phyloP scores from a whole-genome alignment of 2,113 vertebrate species.

The Stegastes partitus region DNA sequence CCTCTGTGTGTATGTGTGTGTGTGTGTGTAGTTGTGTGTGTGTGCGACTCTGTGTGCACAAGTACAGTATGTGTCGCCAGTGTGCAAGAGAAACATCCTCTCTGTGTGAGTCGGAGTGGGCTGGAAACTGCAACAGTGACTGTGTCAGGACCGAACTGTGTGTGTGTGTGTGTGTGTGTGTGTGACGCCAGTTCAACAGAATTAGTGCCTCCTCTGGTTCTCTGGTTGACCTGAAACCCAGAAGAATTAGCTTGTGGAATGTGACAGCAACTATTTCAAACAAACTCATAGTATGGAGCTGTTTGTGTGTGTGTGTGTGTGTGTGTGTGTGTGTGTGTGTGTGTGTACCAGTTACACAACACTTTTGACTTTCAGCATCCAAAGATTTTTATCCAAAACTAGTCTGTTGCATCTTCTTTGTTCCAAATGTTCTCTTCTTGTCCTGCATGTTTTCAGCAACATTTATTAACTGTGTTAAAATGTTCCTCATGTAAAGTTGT shows the following conservation, averaged over 20 bases:
- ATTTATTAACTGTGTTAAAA: too few species aligned
- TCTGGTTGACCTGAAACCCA: slow-evolving; percentile 49
- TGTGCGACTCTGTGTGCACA: slow-evolving; percentile 23
- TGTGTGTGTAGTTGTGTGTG: slow-evolving; percentile 9
- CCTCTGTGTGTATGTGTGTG: slow-evolving; percentile 24
- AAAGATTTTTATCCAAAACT: too few species aligned
- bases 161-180: slow-evolving; percentile 22
- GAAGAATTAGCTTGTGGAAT: slow-evolving; percentile 72
- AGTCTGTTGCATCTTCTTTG: too few species aligned
- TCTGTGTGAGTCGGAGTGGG: not conserved
- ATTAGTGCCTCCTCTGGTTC: slow-evolving; percentile 63
- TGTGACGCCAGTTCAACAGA: slow-evolving; percentile 34
- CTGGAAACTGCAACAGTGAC: not conserved
- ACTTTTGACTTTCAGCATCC: too few species aligned
- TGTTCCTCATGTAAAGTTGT: too few species aligned
- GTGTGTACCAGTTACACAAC: too few species aligned
- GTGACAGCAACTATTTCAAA: slow-evolving; percentile 75
- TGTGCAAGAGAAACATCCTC: slow-evolving; percentile 30
- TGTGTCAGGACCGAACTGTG: slow-evolving; percentile 7
- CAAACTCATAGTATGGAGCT: slow-evolving; percentile 34
- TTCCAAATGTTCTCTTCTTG: too few species aligned
- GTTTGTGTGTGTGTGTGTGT: slow-evolving; percentile 18
- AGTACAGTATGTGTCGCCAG: slow-evolving; percentile 26
- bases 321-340: slow-evolving; percentile 1
- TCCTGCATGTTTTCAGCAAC: too few species aligned